Conservation (phyloP, 2,888 invertebrate genomes). For the Brachypterus glaber region DNA sequence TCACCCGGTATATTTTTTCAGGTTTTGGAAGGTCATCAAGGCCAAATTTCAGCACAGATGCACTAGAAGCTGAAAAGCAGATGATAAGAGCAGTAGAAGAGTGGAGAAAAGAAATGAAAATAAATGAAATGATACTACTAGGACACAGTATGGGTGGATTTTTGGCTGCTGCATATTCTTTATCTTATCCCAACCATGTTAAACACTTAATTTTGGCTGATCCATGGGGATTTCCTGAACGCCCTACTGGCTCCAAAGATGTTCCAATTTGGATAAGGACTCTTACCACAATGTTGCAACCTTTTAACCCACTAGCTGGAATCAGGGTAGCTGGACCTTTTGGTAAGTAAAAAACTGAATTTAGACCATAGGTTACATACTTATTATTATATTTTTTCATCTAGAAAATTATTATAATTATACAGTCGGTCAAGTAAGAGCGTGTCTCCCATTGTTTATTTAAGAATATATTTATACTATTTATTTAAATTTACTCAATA, state of each 20-base stretch:
- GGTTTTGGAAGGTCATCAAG: constrained; percentile 92
- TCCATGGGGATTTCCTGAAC: constrained; percentile 68
- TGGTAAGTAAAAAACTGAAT: constrained; percentile 41
- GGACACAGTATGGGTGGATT: constrained; percentile 93
- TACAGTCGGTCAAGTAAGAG: too few species aligned
- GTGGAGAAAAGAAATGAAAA: constrained; percentile 81
- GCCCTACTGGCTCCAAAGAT: constrained; percentile 46
- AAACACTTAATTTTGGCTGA: constrained; percentile 88
- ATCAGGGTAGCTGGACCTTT: constrained; percentile 82
- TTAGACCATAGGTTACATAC: too few species aligned
- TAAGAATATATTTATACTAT: too few species aligned
- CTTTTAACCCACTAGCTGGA: constrained; percentile 80
- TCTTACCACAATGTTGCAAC: constrained; percentile 65
- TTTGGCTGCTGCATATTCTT: constrained; percentile 76
- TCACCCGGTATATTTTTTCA: too few species aligned
- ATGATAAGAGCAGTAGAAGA: constrained; percentile 89
- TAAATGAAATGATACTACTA: constrained; percentile 75
- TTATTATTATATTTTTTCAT: too few species aligned
- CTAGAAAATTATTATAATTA: too few species aligned
- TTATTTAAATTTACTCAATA: too few species aligned
- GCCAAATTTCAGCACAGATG: constrained; percentile 69
- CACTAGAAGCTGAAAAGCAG: constrained; percentile 71
- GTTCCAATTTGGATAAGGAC: constrained; percentile 73
- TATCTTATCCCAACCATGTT: constrained; percentile 71
- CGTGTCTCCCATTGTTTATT: too few species aligned